A percentile compares a stretch with the other conserved stretches of the same genome.
These are phyloP conservation scores for Platerodrilus igneus DNA, from an alignment of 2,888 invertebrate species.

Conservation along the genomic window DNA sequence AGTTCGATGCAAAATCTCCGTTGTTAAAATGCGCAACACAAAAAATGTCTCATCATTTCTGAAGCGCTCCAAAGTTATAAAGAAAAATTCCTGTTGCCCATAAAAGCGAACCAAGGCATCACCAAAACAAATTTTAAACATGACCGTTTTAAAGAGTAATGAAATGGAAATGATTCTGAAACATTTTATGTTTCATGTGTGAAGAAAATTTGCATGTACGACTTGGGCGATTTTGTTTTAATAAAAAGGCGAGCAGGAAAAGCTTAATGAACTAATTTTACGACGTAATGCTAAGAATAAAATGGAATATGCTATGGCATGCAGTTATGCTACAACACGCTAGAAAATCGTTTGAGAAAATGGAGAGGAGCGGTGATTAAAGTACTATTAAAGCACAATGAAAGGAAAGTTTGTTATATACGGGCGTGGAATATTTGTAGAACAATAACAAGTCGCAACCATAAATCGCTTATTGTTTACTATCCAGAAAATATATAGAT, in stretches of 20 bases:
- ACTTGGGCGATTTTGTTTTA: constrained; percentile 10
- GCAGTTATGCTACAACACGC: constrained; percentile 13
- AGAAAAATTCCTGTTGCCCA: constrained; percentile 31
- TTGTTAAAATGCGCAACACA: constrained; percentile 19
- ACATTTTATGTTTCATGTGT: too few species aligned
- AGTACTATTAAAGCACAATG: too few species aligned
- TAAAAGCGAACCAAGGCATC: constrained; percentile 20
- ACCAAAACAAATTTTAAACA: constrained; percentile 33
- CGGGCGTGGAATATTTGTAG: too few species aligned
- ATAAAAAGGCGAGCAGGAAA: not conserved
- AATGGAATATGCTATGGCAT: constrained; percentile 7
- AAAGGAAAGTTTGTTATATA: too few species aligned
- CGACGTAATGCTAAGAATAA: constrained; percentile 3
- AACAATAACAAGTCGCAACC: too few species aligned
- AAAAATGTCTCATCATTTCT: constrained; percentile 31
- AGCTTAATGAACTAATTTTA: constrained; percentile 8
- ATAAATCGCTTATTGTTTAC: too few species aligned
- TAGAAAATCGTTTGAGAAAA: constrained; percentile 14
- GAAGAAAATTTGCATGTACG: constrained; percentile 28
- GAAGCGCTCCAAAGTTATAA: constrained; percentile 28
- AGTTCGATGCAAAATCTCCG: constrained; percentile 17
- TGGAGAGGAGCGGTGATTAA: constrained; percentile 7
- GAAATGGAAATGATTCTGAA: constrained; percentile 31
- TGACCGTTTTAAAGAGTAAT: constrained; percentile 32
- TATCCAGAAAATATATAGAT: too few species aligned